Evolutionary conservation across 2,888 invertebrate species (phyloP).

Genomic region (Synergus laeviventris): DNA sequence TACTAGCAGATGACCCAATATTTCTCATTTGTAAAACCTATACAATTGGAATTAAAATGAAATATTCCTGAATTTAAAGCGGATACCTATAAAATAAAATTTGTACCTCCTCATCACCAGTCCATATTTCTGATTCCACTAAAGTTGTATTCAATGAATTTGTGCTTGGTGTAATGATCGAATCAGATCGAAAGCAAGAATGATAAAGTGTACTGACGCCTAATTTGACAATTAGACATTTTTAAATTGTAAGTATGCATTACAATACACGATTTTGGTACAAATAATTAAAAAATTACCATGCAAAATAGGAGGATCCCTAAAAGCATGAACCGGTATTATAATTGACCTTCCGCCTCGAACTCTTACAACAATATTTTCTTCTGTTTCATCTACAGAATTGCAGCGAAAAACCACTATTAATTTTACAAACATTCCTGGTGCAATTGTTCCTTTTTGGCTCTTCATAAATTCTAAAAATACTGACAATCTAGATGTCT

Average conservation of each 20-base stretch:
- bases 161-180: background rate
- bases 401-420: conserved; percentile 70
- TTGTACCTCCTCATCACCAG: background rate
- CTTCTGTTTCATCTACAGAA: conserved; percentile 66
- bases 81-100: background rate
- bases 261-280: too few relatives aligned
- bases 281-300: conserved; percentile 50
- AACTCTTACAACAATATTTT: conserved; percentile 68
- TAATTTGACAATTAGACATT: background rate
- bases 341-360: conserved; percentile 64
- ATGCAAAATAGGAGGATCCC: conserved; percentile 72
- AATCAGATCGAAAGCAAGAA: conserved; percentile 8
- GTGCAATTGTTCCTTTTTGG: conserved; percentile 64
- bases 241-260: too few relatives aligned
- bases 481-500: conserved; percentile 65
- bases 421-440: conserved; percentile 74
- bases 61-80: background rate
- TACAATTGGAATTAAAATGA: background rate
- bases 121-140: conserved; percentile 2
- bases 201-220: conserved; percentile 20
- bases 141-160: background rate
- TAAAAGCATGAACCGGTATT: conserved; percentile 65
- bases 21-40: background rate
- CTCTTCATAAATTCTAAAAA: conserved; percentile 54
- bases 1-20: background rate